These are phyloP conservation scores for Threskiornis aethiopicus DNA, from an alignment of 2,797 vertebrate species.

Conservation along the genomic window DNA sequence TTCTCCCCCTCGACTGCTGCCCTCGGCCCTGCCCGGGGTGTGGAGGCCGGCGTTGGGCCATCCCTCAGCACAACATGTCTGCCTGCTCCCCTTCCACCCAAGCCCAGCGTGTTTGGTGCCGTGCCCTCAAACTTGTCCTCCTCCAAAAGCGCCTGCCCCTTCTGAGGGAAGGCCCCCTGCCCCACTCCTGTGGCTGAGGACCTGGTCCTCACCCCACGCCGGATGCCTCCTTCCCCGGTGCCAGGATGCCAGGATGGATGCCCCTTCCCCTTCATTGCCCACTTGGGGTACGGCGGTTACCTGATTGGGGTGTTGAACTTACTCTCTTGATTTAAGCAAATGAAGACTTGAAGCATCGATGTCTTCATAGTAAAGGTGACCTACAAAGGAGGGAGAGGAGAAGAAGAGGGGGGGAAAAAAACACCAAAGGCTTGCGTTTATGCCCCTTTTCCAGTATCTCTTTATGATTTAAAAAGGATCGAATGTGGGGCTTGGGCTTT, in stretches of 20 bases:
- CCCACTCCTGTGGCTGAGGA: fast-evolving
- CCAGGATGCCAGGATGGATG: not conserved
- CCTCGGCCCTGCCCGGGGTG: not conserved
- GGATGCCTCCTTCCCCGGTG: not conserved
- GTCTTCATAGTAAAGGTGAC: slow-evolving; percentile 44
- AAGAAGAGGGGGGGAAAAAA: not conserved
- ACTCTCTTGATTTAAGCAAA: slow-evolving; percentile 15
- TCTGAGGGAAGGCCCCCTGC: not conserved
- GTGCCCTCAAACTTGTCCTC: not conserved
- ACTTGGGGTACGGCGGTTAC: not conserved
- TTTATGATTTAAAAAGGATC: slow-evolving; percentile 4
- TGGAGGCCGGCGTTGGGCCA: fast-evolving
- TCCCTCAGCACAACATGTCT: not conserved
- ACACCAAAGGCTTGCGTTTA: not conserved
- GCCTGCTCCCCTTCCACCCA: not conserved
- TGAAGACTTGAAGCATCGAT: not conserved
- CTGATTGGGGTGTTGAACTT: not conserved
- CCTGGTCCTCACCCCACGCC: fast-evolving
- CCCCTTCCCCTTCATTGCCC: not conserved
- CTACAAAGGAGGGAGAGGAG: slow-evolving; percentile 5
- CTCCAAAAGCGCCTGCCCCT: not conserved
- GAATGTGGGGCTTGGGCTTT: slow-evolving; percentile 29
- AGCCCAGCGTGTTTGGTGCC: not conserved
- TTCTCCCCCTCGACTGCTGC: not conserved
- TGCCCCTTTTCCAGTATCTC: not conserved